Base-by-base conservation (phyloP, 2,888 invertebrate genomes). In the Chrysolina oricalcia region DNA sequence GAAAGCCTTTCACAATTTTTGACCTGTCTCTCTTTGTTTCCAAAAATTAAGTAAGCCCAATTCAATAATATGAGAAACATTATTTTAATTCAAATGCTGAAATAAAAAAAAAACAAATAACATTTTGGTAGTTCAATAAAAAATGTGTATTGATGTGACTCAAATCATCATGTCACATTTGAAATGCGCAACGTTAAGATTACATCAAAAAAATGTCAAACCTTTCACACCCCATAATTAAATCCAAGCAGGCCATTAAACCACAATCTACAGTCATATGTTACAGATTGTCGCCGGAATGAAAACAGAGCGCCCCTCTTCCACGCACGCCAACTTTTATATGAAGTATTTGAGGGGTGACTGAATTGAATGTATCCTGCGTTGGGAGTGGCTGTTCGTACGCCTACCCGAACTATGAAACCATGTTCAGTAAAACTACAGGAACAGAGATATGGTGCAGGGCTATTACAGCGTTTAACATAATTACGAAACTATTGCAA, bases 241-340 rank as follows among this genome's bases (percentile, higher is more conserved):
- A 81, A 81, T 78, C 81, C 73, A 75, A 79, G 79, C 77, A 78
- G 75, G 77, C 75, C 77, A 77, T 81, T 81, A 81, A 78, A 80
- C 76, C 79, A 76, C 76, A 76, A 76, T 78, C 72, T 63, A 69
- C 74, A 73, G 72, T 81, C 83, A 82, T 83, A 84, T 84, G 83
- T 81, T 82, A 82, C 80, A 75, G 67, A 78, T 78, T 81, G 78
- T 77, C 76, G 79, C 66, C 72, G 21, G 53, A 53, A 68, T 35
- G 53, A 59, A 73, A 73, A 69, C 41, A 46, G 50, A 27, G 62
- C 71, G 41, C 65, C 72, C 71, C 53, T 41, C 50, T 17, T 17
- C n/a, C 23, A 40, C 40, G 53, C 23, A 23, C 23, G 67, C 19
- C 35, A 53, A 68, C 46, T 48, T 66, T 11, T 50, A 56, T 27